Percentiles rank a stretch among this genome's conserved stretches.
Evolutionary conservation across 1,140 invertebrate genomes (phyloP).

Genomic region (Myzus persicae): DNA sequence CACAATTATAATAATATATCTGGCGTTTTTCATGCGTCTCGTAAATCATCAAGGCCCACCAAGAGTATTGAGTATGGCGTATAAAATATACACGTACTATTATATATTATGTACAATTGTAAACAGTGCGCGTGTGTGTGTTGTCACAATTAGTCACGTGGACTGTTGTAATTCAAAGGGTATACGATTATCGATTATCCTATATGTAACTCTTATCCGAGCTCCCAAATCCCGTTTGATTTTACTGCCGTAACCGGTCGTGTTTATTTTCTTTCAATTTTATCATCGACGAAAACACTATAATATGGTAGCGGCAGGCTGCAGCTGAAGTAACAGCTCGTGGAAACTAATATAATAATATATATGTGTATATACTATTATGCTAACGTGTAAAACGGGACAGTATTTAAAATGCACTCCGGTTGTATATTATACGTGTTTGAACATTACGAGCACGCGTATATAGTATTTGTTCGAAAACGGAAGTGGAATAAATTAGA

Average conservation of each 20-base stretch:
- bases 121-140: neutral
- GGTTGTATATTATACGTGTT: neutral
- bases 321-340: neutral
- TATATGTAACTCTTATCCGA: neutral
- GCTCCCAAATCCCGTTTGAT: neutral
- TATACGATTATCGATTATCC: too few species aligned
- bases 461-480: constrained; percentile 31
- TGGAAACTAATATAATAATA: neutral
- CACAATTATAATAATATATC: neutral
- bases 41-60: neutral
- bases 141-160: constrained; percentile 25
- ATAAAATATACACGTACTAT: too few species aligned
- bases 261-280: neutral
- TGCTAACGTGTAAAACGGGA: neutral
- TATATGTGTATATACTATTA: neutral
- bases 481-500: constrained; percentile 50
- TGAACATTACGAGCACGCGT: constrained; percentile 15
- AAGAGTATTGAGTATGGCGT: too few species aligned
- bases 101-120: neutral
- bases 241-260: neutral
- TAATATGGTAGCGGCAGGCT: neutral
- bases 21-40: neutral
- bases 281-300: neutral
- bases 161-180: neutral
- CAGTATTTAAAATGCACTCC: neutral